These are phyloP conservation scores for Pollenia angustigena DNA, from an alignment of 2,888 invertebrate genomes.

Conservation along the genomic window DNA sequence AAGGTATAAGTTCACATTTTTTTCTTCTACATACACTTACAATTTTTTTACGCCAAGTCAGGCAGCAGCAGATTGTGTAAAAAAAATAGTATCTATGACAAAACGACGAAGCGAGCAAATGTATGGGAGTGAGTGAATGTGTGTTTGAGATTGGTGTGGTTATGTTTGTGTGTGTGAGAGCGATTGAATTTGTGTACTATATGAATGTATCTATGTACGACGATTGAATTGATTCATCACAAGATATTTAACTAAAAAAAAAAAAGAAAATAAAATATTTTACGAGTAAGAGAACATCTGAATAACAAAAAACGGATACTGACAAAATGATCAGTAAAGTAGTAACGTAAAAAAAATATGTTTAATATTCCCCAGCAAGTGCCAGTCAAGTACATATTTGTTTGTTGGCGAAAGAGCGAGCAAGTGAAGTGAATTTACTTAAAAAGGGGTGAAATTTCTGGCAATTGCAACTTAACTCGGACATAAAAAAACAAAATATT, in stretches of 20 bases:
- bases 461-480: slow-evolving; percentile 5
- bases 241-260: slow-evolving; percentile 65
- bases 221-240: slow-evolving; percentile 72
- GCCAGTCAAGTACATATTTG: slow-evolving; percentile 41
- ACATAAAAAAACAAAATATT: not conserved
- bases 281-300: slow-evolving; percentile 51
- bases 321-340: slow-evolving; percentile 33
- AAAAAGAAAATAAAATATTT: slow-evolving; percentile 53
- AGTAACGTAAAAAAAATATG: slow-evolving; percentile 22
- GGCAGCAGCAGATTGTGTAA: slow-evolving; percentile 68
- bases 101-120: slow-evolving; percentile 48
- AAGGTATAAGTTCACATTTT: slow-evolving; percentile 71
- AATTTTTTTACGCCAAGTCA: slow-evolving; percentile 67
- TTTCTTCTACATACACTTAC: slow-evolving; percentile 55
- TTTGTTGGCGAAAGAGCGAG: slow-evolving; percentile 10
- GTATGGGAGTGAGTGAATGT: slow-evolving; percentile 1
- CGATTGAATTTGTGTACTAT: slow-evolving; percentile 49
- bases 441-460: slow-evolving; percentile 44
- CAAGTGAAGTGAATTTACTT: slow-evolving; percentile 29
- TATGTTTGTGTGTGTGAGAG: slow-evolving; percentile 20
- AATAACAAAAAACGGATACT: slow-evolving; percentile 66
- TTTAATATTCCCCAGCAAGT: slow-evolving; percentile 62
- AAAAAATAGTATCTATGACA: slow-evolving; percentile 66
- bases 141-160: slow-evolving; percentile 46
- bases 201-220: slow-evolving; percentile 63